These are phyloP conservation scores for Pilophorus perplexus DNA, from an alignment of 2,888 invertebrate genomes.

Conservation along the genomic window DNA sequence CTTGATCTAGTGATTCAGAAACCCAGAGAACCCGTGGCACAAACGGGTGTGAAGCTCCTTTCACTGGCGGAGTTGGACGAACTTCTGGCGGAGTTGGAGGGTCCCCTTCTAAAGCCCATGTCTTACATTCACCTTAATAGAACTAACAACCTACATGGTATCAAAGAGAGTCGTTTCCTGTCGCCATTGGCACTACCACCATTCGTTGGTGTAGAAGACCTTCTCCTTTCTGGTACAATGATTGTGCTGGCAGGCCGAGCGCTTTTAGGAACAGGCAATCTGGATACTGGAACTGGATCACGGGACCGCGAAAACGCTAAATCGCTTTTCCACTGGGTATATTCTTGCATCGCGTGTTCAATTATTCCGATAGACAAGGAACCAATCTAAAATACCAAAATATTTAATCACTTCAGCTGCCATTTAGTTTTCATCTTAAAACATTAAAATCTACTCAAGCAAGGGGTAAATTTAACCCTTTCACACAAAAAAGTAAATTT, in stretches of 20 bases:
- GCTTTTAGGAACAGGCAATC: slow-evolving; percentile 47
- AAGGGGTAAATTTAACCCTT: too few species aligned
- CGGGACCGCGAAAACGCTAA: slow-evolving; percentile 54
- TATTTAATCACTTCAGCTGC: too few species aligned
- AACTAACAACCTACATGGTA: slow-evolving; percentile 35
- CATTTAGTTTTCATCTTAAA: too few species aligned
- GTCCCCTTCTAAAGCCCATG: background rate
- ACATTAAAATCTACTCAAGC: too few species aligned
- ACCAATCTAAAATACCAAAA: slow-evolving; percentile 68
- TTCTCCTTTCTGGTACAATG: slow-evolving; percentile 23
- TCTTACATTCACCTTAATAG: background rate
- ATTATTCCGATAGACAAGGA: slow-evolving; percentile 95
- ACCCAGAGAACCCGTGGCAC: too few species aligned
- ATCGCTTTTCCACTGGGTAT: slow-evolving; percentile 86
- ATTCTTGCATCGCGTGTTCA: slow-evolving; percentile 89
- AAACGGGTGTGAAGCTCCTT: too few species aligned
- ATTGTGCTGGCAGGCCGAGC: slow-evolving; percentile 43
- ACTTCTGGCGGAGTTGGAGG: too few species aligned
- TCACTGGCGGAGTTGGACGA: too few species aligned
- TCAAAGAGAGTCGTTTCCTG: slow-evolving; percentile 44
- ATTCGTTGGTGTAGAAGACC: slow-evolving; percentile 45
- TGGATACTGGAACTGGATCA: slow-evolving; percentile 44
- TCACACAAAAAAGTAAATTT: too few species aligned
- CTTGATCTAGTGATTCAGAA: too few species aligned
- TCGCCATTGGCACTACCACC: slow-evolving; percentile 39